Conservation (phyloP, 2,113 vertebrate species). For the Nicator chloris region DNA sequence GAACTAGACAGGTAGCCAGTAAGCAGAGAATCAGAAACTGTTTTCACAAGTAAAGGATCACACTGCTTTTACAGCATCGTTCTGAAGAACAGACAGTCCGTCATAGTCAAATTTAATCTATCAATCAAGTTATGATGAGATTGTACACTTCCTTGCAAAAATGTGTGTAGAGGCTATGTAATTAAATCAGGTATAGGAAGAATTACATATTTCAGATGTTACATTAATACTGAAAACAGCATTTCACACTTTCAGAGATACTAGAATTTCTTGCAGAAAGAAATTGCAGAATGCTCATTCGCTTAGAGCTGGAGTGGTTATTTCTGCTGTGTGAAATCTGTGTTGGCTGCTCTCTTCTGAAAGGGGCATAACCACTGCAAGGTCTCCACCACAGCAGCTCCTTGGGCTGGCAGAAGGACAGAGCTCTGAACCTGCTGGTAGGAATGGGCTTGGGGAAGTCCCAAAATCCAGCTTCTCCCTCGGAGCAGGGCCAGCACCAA, state of each 20-base stretch:
- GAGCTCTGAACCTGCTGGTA: background rate
- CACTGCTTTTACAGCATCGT: background rate
- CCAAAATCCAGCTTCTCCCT: background rate
- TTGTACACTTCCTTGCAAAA: background rate
- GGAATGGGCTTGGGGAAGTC: background rate
- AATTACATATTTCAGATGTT: background rate
- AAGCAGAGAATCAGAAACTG: background rate
- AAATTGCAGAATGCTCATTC: background rate
- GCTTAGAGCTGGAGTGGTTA: too few relatives aligned
- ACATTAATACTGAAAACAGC: background rate
- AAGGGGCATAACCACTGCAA: background rate
- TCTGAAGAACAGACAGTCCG: background rate
- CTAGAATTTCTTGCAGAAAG: background rate
- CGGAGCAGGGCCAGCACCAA: rapidly evolving
- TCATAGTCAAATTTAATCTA: background rate
- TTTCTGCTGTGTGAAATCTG: background rate
- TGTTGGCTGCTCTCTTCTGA: background rate
- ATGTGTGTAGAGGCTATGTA: background rate
- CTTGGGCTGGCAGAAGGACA: background rate
- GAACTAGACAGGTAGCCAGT: background rate
- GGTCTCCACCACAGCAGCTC: background rate
- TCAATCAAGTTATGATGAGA: background rate
- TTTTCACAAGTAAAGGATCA: background rate
- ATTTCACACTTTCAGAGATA: background rate
- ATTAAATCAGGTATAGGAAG: background rate